Evolutionary conservation across 2,113 vertebrate species (phyloP).

Genomic region (Pseudopipra pipra): DNA sequence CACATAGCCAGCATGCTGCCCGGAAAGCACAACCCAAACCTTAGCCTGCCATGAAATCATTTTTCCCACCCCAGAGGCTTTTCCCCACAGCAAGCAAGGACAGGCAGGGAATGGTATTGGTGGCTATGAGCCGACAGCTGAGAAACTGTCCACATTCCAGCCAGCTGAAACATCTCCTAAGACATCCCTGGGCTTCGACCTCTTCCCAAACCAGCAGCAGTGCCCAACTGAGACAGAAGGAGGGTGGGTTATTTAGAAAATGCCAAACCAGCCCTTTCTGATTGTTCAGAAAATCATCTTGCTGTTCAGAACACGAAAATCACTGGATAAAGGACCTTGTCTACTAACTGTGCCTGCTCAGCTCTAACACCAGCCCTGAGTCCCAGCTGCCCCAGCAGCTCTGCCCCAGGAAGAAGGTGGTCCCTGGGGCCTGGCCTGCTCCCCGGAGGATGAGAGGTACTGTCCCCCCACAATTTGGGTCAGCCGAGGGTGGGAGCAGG

Average conservation of each 20-base stretch:
- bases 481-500: not conserved
- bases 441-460: not conserved
- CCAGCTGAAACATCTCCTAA: not conserved
- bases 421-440: accelerated
- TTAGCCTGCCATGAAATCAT: not conserved
- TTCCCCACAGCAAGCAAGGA: not conserved
- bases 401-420: not conserved
- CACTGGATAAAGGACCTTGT: not conserved
- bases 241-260: not conserved
- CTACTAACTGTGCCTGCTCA: not conserved
- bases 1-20: not conserved
- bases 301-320: not conserved
- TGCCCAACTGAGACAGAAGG: not conserved
- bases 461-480: not conserved
- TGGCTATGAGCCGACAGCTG: not conserved
- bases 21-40: not conserved
- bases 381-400: accelerated
- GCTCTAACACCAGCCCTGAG: accelerated
- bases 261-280: not conserved
- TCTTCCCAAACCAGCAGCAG: not conserved
- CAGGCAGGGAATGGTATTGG: not conserved
- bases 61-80: not conserved
- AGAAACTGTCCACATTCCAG: not conserved
- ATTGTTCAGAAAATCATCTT: not conserved
- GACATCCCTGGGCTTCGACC: not conserved